Base-by-base conservation (phyloP, 2,888 invertebrate species). In the Elysia crispata region DNA sequence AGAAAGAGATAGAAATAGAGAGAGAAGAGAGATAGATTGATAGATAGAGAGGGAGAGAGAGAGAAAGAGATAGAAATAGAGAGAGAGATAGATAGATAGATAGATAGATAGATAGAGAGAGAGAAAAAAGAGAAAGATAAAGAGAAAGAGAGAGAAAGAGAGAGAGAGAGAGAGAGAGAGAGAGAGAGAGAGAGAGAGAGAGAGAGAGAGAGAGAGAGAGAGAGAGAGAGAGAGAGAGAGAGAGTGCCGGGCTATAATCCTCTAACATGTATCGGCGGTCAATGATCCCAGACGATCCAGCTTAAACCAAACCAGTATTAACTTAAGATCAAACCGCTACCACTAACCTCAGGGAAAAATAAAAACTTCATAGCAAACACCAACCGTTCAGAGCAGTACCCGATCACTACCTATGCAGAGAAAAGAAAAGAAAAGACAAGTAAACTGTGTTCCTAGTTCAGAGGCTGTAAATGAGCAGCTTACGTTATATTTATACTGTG, bases 121-220 rank as follows among this genome's bases (percentile, higher is more conserved):
- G 54, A 28, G n/a, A 73, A 20, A 28, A 50, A n/a, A 73, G 54
- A 30, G 28, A 73, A 23, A 54, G 28, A 73, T 15, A 54, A 13
- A 28, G 54, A 28, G 54, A 54, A 20, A 18, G 28, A 54, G 23
- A 49, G 30, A 54, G 41, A 28, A 23, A 73, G 30, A 28, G 25
- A 28, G 50, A 49, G 23, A 20, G 50, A 28, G 41, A 73, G 25
- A 41, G 33, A 41, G 49, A n/a, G 25, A 15, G 31, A 30, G 28
- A 33, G 25, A 41, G 76, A 64, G 76, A 62, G 28, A 54, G 76
- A 64, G 41, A 57, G 66, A 23, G 70, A 57, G 31, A 66, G 18
- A 31, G 66, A 70, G 33, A 30, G 31, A 28, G 41, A 41, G 8
- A 67, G 54, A 13, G 33, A 20, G 13, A 23, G 18, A 25, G 67